Evolutionary conservation across 2,888 invertebrate species (phyloP).

Genomic region (Rotaria magnacalcarata): DNA sequence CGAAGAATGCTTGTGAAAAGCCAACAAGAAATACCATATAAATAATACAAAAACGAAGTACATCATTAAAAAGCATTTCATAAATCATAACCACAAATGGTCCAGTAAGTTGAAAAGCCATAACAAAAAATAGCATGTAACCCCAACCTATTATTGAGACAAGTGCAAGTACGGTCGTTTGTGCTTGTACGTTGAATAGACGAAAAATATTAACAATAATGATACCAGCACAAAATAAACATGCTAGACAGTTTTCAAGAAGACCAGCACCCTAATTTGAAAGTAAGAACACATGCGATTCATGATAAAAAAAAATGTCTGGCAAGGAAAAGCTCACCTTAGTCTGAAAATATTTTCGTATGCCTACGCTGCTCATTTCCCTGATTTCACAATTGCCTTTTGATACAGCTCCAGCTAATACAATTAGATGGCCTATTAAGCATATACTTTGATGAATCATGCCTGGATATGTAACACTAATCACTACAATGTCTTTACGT

Average conservation of each 20-base stretch:
- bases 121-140: slow-evolving; percentile 33
- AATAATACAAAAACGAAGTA: slow-evolving; percentile 87
- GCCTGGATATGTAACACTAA: not conserved
- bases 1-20: slow-evolving; percentile 78
- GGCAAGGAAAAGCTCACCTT: not conserved
- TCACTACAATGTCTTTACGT: not conserved
- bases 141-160: slow-evolving; percentile 13
- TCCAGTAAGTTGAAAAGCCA: slow-evolving; percentile 62
- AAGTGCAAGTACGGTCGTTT: not conserved
- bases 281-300: not conserved
- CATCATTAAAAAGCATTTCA: slow-evolving; percentile 91
- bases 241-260: slow-evolving; percentile 22
- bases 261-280: not conserved
- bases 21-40: slow-evolving; percentile 93
- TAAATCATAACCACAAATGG: slow-evolving; percentile 99
- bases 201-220: slow-evolving; percentile 12
- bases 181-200: not conserved
- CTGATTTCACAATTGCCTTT: not conserved
- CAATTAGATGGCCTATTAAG: not conserved
- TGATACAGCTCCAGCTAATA: not conserved
- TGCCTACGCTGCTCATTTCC: not conserved
- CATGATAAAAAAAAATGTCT: not conserved
- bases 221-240: not conserved
- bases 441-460: not conserved
- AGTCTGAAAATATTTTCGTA: not conserved